Evolutionary conservation across 2,888 invertebrate species (phyloP).

Genomic region (Lysandra coridon): DNA sequence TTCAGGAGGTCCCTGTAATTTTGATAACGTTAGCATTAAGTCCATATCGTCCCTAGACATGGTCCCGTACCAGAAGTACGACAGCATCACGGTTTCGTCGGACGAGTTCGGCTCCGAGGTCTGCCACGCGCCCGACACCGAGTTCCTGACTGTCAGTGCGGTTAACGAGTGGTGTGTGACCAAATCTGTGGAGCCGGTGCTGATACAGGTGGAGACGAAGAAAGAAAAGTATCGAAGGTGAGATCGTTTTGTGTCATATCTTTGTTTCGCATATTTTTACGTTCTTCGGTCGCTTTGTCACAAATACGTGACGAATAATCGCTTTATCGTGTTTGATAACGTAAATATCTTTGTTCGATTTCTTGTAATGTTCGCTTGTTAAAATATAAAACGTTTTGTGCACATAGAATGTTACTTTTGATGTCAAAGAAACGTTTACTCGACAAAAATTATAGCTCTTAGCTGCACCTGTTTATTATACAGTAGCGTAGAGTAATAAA

Average conservation of each 20-base stretch:
- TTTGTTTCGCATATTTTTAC: slow-evolving; percentile 55
- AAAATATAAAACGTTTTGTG: slow-evolving; percentile 1
- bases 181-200: slow-evolving; percentile 66
- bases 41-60: slow-evolving; percentile 75
- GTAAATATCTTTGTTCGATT: slow-evolving; percentile 57
- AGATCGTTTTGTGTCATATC: slow-evolving; percentile 58
- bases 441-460: not conserved
- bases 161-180: slow-evolving; percentile 77
- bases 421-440: not conserved
- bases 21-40: slow-evolving; percentile 77
- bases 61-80: slow-evolving; percentile 76
- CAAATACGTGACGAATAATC: slow-evolving; percentile 63
- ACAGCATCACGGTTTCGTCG: slow-evolving; percentile 75
- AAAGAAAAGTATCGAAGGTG: slow-evolving; percentile 79
- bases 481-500: not conserved
- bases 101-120: slow-evolving; percentile 77
- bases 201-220: slow-evolving; percentile 72
- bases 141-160: slow-evolving; percentile 75
- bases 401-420: not conserved
- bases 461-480: not conserved
- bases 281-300: slow-evolving; percentile 60
- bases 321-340: slow-evolving; percentile 55
- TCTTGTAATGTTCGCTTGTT: slow-evolving; percentile 35
- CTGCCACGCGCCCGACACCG: slow-evolving; percentile 72
- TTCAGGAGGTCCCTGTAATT: slow-evolving; percentile 67